phyloP scores from a whole-genome alignment of 2,797 vertebrate genomes.

The Astyanax mexicanus region DNA sequence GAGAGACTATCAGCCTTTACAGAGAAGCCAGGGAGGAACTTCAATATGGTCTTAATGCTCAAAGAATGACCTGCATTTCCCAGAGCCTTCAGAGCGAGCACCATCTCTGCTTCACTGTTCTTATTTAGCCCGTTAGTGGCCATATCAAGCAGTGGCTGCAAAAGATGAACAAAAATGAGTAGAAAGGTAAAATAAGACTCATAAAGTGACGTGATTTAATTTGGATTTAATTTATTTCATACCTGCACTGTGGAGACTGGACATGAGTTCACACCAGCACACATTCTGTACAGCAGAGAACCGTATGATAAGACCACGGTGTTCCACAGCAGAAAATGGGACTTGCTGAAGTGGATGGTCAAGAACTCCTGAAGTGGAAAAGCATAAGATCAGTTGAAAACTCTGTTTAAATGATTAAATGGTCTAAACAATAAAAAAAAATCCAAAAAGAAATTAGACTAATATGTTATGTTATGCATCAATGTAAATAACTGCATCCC shows the following conservation, averaged over 20 bases:
- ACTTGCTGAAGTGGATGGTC: slow-evolving; percentile 69
- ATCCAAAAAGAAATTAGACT: neutral
- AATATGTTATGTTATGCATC: too few species aligned
- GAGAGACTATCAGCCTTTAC: slow-evolving; percentile 73
- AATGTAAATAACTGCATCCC: too few species aligned
- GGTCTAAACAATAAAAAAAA: neutral
- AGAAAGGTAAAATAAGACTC: neutral
- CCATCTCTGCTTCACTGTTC: slow-evolving; percentile 77
- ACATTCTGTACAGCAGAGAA: slow-evolving; percentile 83
- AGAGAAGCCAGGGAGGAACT: slow-evolving; percentile 80
- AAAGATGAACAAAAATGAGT: slow-evolving; percentile 2
- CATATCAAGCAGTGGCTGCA: slow-evolving; percentile 84
- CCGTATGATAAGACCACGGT: slow-evolving; percentile 80
- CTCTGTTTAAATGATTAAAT: too few species aligned
- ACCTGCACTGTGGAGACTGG: slow-evolving; percentile 82
- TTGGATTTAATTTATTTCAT: slow-evolving; percentile 18
- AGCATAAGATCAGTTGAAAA: neutral
- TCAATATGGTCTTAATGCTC: slow-evolving; percentile 85
- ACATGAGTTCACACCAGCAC: slow-evolving; percentile 73
- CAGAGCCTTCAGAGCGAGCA: slow-evolving; percentile 83
- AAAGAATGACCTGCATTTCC: slow-evolving; percentile 85
- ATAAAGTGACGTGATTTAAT: too few species aligned
- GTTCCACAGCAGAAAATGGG: slow-evolving; percentile 70
- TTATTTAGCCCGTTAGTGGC: slow-evolving; percentile 74
- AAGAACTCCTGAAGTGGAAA: slow-evolving; percentile 77